Conservation (phyloP, 2,797 vertebrate species). For the Rallus crepitans region DNA sequence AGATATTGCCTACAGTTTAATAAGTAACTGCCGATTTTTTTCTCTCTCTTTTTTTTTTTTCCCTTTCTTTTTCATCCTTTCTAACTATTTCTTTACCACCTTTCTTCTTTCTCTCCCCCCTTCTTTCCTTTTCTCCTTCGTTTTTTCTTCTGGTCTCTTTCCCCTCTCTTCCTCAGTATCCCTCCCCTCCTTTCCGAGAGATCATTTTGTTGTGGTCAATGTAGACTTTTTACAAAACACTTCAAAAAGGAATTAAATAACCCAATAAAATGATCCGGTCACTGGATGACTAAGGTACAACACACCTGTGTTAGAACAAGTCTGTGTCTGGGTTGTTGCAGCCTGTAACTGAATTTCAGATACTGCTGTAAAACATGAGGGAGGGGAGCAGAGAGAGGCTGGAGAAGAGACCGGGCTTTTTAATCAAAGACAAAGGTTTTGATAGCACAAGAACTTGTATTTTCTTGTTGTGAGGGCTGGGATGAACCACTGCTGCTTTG, state of each 20-base stretch:
- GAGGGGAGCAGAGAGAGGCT: not conserved
- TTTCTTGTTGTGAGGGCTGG: slow-evolving; percentile 57
- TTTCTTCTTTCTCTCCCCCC: not conserved
- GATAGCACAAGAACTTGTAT: slow-evolving; percentile 47
- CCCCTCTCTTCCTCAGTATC: not conserved
- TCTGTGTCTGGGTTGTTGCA: slow-evolving; percentile 11
- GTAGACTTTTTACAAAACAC: not conserved
- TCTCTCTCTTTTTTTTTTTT: not conserved
- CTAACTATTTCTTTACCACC: not conserved
- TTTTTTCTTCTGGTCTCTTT: not conserved
- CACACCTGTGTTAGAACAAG: not conserved
- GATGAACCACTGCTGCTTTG: slow-evolving; percentile 66
- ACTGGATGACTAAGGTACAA: slow-evolving; percentile 11
- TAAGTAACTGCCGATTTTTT: not conserved
- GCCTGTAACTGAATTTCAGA: slow-evolving; percentile 29
- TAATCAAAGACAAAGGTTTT: slow-evolving; percentile 6
- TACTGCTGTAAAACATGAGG: slow-evolving; percentile 22
- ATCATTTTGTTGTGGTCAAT: not conserved
- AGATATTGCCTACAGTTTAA: not conserved
- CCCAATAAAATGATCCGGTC: not conserved
- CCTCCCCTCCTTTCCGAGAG: not conserved
- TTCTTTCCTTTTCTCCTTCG: not conserved
- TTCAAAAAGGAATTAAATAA: not conserved
- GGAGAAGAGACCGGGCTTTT: not conserved
- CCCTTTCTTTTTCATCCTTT: not conserved